Evolutionary conservation across 2,888 invertebrate genomes (phyloP).

Genomic region (Deilephila porcellus): DNA sequence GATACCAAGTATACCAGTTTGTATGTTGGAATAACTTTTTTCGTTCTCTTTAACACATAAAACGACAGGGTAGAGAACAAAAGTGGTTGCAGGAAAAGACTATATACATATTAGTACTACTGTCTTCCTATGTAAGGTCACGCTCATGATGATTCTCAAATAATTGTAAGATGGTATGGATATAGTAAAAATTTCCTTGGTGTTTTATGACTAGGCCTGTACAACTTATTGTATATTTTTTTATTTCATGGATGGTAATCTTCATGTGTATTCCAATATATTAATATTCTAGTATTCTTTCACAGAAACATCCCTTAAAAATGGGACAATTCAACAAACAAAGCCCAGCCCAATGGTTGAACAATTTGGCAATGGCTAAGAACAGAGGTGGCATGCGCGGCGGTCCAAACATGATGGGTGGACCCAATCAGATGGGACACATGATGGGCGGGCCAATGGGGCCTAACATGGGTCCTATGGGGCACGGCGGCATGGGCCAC

Average conservation of each 20-base stretch:
- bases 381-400: conserved; percentile 87
- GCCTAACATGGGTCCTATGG: conserved; percentile 78
- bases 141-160: too few relatives aligned
- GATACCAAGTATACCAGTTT: conserved; percentile 7
- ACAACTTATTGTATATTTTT: too few relatives aligned
- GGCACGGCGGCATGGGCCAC: conserved; percentile 76
- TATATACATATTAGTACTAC: too few relatives aligned
- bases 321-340: conserved; percentile 94
- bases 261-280: too few relatives aligned
- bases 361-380: conserved; percentile 90
- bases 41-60: too few relatives aligned
- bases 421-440: conserved; percentile 79
- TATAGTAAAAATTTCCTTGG: too few relatives aligned
- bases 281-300: conserved; percentile 51
- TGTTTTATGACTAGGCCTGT: too few relatives aligned
- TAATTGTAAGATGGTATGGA: too few relatives aligned
- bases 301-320: conserved; percentile 95
- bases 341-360: conserved; percentile 92
- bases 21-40: not conserved
- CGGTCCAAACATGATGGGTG: conserved; percentile 82
- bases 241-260: too few relatives aligned
- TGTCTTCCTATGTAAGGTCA: too few relatives aligned
- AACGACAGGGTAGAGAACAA: not conserved
- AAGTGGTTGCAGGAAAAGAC: not conserved
- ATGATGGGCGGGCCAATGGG: conserved; percentile 83